Conservation (phyloP, 2,797 vertebrate genomes). For the Sebastes paucispinis region DNA sequence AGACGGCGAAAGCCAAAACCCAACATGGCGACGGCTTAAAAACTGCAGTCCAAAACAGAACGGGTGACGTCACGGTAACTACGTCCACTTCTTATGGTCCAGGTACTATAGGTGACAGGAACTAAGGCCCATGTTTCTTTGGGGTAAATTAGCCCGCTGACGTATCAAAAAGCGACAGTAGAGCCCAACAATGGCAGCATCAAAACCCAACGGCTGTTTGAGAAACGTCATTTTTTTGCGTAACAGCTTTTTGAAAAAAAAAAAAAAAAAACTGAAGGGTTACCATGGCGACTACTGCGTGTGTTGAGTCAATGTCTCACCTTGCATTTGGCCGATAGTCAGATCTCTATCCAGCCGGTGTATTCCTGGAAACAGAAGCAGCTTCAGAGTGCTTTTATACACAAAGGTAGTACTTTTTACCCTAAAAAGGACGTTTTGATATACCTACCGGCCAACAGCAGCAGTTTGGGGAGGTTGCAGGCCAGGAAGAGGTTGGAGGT, state of each 20-base stretch:
- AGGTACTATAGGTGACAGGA: neutral
- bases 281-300: neutral
- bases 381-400: neutral
- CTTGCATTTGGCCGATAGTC: slow-evolving; percentile 80
- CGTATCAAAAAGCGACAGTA: too few species aligned
- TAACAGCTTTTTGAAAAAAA: neutral
- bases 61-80: too few species aligned
- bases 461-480: slow-evolving; percentile 78
- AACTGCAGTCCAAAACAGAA: neutral
- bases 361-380: slow-evolving; percentile 62
- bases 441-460: slow-evolving; percentile 72
- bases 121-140: neutral
- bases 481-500: slow-evolving; percentile 79
- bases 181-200: neutral
- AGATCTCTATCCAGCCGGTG: slow-evolving; percentile 79
- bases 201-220: neutral
- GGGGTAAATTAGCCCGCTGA: neutral
- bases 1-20: too few species aligned
- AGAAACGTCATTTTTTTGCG: neutral
- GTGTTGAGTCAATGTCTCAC: slow-evolving; percentile 11
- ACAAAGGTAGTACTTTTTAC: neutral
- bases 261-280: neutral
- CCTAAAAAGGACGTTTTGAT: neutral
- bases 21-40: too few species aligned
- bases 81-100: too few species aligned